Percentiles rank a stretch among this genome's conserved stretches.
Conservation (phyloP, 64 coral and sea anemone genomes). For the Montipora foliosa region DNA sequence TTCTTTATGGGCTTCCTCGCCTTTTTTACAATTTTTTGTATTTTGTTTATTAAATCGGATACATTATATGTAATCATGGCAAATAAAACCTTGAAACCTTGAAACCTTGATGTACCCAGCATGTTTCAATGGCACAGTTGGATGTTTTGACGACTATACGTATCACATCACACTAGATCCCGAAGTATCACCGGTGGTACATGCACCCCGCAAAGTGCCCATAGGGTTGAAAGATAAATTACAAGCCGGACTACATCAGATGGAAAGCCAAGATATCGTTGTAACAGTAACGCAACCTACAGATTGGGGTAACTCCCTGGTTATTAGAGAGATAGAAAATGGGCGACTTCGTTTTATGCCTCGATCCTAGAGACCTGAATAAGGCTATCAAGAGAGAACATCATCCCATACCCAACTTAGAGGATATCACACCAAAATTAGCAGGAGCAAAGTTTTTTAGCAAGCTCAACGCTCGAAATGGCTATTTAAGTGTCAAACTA, state of each 20-base stretch:
- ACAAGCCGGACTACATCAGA: slow-evolving; percentile 12
- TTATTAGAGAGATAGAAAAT: slow-evolving; percentile 28
- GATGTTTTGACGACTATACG: slow-evolving; percentile 28
- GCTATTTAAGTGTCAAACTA: background rate
- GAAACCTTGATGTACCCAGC: background rate
- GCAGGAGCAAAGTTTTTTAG: slow-evolving; percentile 38
- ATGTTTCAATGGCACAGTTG: background rate
- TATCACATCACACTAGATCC: slow-evolving; percentile 24
- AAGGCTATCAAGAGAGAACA: slow-evolving; percentile 24
- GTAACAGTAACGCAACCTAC: slow-evolving; percentile 20
- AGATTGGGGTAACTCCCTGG: slow-evolving; percentile 44
- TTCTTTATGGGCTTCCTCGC: too few relatives aligned
- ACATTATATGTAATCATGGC: too few relatives aligned
- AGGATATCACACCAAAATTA: background rate
- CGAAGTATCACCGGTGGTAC: background rate
- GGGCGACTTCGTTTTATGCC: slow-evolving; percentile 24
- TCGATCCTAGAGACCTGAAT: slow-evolving; percentile 31
- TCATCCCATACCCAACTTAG: background rate
- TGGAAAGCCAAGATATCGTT: slow-evolving; percentile 43
- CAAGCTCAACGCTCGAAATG: slow-evolving; percentile 42
- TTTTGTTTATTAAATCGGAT: too few relatives aligned
- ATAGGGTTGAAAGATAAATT: slow-evolving; percentile 39
- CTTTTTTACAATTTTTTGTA: too few relatives aligned
- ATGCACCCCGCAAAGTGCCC: slow-evolving; percentile 16
- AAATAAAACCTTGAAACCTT: too few relatives aligned